Conservation (phyloP, 2,888 invertebrate species). For the Linnaemya tessellans region DNA sequence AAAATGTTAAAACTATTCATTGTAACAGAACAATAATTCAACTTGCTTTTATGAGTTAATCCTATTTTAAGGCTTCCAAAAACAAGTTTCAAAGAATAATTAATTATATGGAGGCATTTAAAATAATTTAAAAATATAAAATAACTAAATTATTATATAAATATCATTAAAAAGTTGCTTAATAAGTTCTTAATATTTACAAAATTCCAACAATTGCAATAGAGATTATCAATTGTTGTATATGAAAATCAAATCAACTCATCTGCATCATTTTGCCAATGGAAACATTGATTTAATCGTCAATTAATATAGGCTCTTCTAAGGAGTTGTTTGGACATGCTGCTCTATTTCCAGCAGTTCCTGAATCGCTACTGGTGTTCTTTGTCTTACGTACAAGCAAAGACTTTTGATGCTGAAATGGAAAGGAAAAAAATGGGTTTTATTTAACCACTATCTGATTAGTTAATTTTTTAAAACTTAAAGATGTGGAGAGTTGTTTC, state of each 20-base stretch:
- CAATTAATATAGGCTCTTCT: conserved; percentile 67
- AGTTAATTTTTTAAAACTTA: no score
- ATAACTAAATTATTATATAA: conserved; percentile 27
- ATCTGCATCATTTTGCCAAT: neutral
- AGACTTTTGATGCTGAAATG: conserved; percentile 69
- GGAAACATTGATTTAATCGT: conserved; percentile 51
- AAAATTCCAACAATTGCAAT: conserved; percentile 48
- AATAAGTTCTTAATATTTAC: conserved; percentile 50
- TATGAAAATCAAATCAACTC: neutral
- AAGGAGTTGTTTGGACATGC: conserved; percentile 14
- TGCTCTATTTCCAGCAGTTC: conserved; percentile 29
- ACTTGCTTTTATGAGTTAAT: conserved; percentile 35
- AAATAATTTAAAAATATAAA: conserved; percentile 45
- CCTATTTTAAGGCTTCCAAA: conserved; percentile 42
- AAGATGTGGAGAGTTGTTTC: no score
- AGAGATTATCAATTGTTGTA: conserved; percentile 33
- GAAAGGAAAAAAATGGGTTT: neutral
- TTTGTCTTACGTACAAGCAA: conserved; percentile 65
- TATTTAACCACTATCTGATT: no score
- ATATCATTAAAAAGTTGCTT: conserved; percentile 33
- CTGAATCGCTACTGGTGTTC: conserved; percentile 6
- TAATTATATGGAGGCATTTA: neutral
- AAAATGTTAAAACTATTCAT: conserved; percentile 14
- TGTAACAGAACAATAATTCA: conserved; percentile 51
- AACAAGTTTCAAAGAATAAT: conserved; percentile 3